Evolutionary conservation across 2,797 vertebrate species (phyloP).

Genomic region (Gymnoscopelus braueri): DNA sequence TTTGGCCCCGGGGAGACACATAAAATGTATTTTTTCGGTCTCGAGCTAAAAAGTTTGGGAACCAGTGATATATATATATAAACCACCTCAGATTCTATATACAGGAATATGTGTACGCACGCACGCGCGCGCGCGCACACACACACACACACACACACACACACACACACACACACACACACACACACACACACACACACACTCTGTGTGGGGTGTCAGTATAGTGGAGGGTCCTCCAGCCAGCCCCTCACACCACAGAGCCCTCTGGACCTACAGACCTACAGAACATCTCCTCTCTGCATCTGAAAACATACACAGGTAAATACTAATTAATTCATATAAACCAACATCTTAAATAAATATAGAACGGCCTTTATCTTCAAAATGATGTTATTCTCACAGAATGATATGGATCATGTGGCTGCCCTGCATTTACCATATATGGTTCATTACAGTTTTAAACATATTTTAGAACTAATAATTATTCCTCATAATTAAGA

Average conservation of each 20-base stretch:
- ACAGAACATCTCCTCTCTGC: slow-evolving; percentile 42
- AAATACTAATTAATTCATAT: slow-evolving; percentile 11
- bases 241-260: slow-evolving; percentile 47
- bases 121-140: background rate
- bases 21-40: too few relatives aligned
- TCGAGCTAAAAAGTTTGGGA: too few relatives aligned
- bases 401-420: background rate
- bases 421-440: too few relatives aligned
- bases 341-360: too few relatives aligned
- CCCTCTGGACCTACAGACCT: slow-evolving; percentile 46
- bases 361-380: background rate
- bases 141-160: background rate
- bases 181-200: background rate
- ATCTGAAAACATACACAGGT: slow-evolving; percentile 55
- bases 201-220: background rate
- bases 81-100: too few relatives aligned
- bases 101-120: too few relatives aligned
- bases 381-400: background rate
- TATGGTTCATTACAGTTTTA: too few relatives aligned
- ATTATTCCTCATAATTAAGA: too few relatives aligned
- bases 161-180: background rate
- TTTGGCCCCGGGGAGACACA: too few relatives aligned
- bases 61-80: too few relatives aligned
- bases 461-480: too few relatives aligned
- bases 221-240: background rate